Conservation (phyloP, 2,797 vertebrate species). For the Etheostoma perlongum region DNA sequence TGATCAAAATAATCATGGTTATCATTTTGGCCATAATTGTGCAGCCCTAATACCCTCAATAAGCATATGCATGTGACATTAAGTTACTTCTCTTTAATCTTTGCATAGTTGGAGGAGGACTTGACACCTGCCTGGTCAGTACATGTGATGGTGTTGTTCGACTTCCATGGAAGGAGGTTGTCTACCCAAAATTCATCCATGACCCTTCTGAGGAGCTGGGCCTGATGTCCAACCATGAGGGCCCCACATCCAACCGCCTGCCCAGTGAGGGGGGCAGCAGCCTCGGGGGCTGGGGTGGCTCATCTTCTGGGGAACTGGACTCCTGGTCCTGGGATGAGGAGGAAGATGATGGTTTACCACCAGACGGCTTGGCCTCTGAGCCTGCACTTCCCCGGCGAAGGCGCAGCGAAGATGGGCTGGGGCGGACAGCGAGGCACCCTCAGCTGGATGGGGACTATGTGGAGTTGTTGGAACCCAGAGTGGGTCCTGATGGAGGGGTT, state of each 20-base stretch:
- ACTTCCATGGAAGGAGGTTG: constrained; percentile 91
- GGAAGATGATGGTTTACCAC: constrained; percentile 75
- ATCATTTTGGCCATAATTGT: no score
- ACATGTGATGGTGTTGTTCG: constrained; percentile 89
- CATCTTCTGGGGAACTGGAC: constrained; percentile 83
- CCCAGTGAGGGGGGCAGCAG: constrained; percentile 80
- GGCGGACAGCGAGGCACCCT: constrained; percentile 60
- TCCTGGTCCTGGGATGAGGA: constrained; percentile 87
- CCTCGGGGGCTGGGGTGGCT: constrained; percentile 79
- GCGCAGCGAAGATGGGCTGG: constrained; percentile 78
- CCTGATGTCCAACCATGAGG: constrained; percentile 67
- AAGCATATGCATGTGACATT: neutral
- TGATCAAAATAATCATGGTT: no score
- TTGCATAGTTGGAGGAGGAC: constrained; percentile 78
- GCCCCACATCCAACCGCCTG: constrained; percentile 49
- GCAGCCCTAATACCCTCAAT: neutral
- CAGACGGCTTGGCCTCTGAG: constrained; percentile 66
- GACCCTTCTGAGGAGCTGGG: constrained; percentile 83
- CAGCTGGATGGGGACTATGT: constrained; percentile 89
- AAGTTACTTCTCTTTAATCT: neutral
- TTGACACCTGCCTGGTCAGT: constrained; percentile 91
- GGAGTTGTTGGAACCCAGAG: constrained; percentile 88
- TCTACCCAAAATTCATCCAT: constrained; percentile 93
- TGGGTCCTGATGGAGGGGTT: constrained; percentile 84
- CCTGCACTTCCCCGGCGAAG: constrained; percentile 66